phyloP scores from a whole-genome alignment of 2,797 vertebrate species.

The Oophaga sylvatica region DNA sequence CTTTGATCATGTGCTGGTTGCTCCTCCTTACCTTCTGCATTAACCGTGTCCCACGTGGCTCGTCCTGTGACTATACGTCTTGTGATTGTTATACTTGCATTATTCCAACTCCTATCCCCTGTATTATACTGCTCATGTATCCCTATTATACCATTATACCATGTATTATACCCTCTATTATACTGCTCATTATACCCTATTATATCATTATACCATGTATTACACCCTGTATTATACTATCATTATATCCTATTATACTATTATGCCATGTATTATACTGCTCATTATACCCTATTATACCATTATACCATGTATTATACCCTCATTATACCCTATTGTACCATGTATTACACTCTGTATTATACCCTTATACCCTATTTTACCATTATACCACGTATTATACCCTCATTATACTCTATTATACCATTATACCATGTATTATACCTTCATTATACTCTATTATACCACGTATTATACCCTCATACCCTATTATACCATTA shows the following conservation, averaged over 20 bases:
- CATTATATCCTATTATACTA: too few relatives aligned
- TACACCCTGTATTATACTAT: not conserved
- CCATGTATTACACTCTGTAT: not conserved
- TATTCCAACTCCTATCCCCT: not conserved
- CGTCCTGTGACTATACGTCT: not conserved
- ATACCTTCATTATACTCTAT: too few relatives aligned
- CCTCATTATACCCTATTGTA: not conserved
- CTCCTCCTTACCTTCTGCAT: too few relatives aligned
- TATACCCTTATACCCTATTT: not conserved
- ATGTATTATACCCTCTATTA: not conserved
- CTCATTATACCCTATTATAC: too few relatives aligned
- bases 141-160: not conserved
- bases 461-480: too few relatives aligned
- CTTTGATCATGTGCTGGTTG: too few relatives aligned
- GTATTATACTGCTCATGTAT: not conserved
- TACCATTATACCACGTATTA: too few relatives aligned
- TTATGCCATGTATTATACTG: not conserved
- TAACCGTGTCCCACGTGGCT: too few relatives aligned
- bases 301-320: too few relatives aligned
- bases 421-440: too few relatives aligned
- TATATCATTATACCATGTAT: not conserved
- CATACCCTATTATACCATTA: too few relatives aligned
- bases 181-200: not conserved
- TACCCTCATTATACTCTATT: too few relatives aligned
- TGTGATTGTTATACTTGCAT: not conserved